phyloP scores from a whole-genome alignment of 23 tunicate species.

The Oikopleura vanhoeffeni region DNA sequence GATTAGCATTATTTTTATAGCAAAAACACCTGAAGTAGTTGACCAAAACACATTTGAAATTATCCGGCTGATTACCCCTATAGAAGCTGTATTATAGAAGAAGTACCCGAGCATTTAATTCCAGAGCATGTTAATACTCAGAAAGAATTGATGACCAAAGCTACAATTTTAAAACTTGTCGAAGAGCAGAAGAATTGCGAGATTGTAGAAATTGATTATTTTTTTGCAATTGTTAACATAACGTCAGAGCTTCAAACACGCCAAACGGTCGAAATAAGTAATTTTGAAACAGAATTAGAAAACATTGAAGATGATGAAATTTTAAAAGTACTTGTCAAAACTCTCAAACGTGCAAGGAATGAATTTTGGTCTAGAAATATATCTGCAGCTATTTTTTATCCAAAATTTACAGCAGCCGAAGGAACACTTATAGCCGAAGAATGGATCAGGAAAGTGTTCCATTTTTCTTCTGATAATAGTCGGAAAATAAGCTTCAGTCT shows the following conservation, averaged over 20 bases:
- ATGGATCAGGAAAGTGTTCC: too few species aligned
- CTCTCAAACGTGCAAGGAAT: neutral
- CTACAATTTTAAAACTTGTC: neutral
- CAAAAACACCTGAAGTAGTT: too few species aligned
- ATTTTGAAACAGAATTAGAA: neutral
- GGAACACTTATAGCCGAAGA: neutral
- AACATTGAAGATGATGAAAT: neutral
- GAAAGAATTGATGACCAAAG: neutral
- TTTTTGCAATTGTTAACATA: neutral
- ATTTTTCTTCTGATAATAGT: too few species aligned
- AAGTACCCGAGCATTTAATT: neutral
- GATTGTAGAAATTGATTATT: neutral
- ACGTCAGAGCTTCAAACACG: neutral
- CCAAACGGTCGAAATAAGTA: neutral
- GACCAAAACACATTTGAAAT: too few species aligned
- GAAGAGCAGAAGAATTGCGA: neutral
- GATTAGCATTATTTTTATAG: too few species aligned
- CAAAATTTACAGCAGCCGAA: neutral
- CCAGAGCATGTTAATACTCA: neutral
- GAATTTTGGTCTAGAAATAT: constrained; percentile 1
- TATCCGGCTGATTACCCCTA: too few species aligned
- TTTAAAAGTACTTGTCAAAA: neutral
- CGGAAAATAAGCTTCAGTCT: too few species aligned
- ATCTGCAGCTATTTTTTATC: neutral
- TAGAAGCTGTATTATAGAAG: neutral